A percentile compares a stretch with the other conserved stretches of the same genome.
Evolutionary conservation across 1,140 invertebrate species (phyloP).

Genomic region (Orius insidiosus): DNA sequence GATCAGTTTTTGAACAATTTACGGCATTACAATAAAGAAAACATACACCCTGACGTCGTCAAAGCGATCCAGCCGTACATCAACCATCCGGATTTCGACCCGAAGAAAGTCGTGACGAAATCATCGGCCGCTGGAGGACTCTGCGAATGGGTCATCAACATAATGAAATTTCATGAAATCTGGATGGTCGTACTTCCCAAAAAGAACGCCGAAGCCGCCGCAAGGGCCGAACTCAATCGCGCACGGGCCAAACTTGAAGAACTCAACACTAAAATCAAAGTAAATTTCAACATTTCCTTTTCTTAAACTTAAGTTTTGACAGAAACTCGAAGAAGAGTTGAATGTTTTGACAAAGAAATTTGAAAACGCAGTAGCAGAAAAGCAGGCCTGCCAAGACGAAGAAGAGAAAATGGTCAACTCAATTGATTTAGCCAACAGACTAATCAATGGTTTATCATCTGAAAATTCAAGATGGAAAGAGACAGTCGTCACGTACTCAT

Average conservation of each 20-base stretch:
- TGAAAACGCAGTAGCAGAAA: slow-evolving; percentile 66
- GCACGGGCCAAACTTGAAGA: slow-evolving; percentile 60
- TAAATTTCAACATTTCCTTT: slow-evolving; percentile 21
- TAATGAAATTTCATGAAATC: slow-evolving; percentile 81
- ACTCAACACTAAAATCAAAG: slow-evolving; percentile 39
- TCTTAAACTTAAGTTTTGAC: too few species aligned
- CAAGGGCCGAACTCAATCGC: slow-evolving; percentile 63
- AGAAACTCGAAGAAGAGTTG: slow-evolving; percentile 65
- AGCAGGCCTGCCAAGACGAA: slow-evolving; percentile 72
- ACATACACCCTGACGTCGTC: slow-evolving; percentile 74
- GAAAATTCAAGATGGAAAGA: slow-evolving; percentile 77
- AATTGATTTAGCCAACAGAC: slow-evolving; percentile 78
- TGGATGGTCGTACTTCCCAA: slow-evolving; percentile 87
- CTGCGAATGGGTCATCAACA: slow-evolving; percentile 89
- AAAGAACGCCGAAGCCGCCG: slow-evolving; percentile 52
- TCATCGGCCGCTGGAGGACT: slow-evolving; percentile 77
- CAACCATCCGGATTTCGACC: slow-evolving; percentile 53
- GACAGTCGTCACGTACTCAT: slow-evolving; percentile 43
- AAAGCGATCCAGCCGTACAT: slow-evolving; percentile 45
- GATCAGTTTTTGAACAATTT: slow-evolving; percentile 75
- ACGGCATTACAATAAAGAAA: slow-evolving; percentile 84
- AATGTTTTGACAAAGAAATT: slow-evolving; percentile 59
- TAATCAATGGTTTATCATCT: slow-evolving; percentile 81
- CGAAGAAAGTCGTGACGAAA: slow-evolving; percentile 67
- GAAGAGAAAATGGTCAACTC: slow-evolving; percentile 65